Evolutionary conservation across 2,888 invertebrate genomes (phyloP), one percentile per base, ranked within the genome.

Genomic region (Andrena praecox): DNA sequence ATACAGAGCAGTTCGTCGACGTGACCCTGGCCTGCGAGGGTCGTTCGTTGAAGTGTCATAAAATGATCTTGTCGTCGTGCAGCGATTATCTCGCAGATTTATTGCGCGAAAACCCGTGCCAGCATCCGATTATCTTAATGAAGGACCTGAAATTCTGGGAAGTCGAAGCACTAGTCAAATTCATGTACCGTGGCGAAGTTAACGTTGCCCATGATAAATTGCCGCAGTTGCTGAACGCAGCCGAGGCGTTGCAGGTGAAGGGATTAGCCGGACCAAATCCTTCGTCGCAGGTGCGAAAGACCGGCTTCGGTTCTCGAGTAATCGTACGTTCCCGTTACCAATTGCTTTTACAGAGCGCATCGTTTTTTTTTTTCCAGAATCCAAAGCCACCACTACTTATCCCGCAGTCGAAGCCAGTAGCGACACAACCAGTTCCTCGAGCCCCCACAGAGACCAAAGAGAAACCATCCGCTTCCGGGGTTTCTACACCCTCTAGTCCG

Each of bases 181-280:
- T 98, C 92, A 98, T 98, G 98, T 98, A 98, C 94, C 97, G 97
- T 91, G 98, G 98, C 0, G 98, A 98, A 93, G 98, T 98, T 48
- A 97, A 97, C 91, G 97, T 98, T 0, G 97, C 97, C 2, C 97
- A 98, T 90, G 97, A 97, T 75, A 97, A 97, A 81, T 94, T 98
- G 69, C 97, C 97, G 48, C 97, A 97, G 87, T 94, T 98, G n/a
- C 94, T 98, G 10, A 97, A 97, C 91, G 97, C 97, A 0, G 98
- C 98, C 0, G 97, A 98, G 91, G 97, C 97, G 20, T 93, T 98
- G 89, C 97, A 98, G 92, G 97, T 98, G 80, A 96, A 97, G 91
- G 97, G 98, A 90, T 91, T 96, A 54, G 93, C 93, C 8, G 93
- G 93, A 35, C 93, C 93, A 6, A 93, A 90, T 83, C 92, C 92